Base-by-base conservation (phyloP, 2,888 invertebrate genomes). In the Malthinus seriepunctatus region DNA sequence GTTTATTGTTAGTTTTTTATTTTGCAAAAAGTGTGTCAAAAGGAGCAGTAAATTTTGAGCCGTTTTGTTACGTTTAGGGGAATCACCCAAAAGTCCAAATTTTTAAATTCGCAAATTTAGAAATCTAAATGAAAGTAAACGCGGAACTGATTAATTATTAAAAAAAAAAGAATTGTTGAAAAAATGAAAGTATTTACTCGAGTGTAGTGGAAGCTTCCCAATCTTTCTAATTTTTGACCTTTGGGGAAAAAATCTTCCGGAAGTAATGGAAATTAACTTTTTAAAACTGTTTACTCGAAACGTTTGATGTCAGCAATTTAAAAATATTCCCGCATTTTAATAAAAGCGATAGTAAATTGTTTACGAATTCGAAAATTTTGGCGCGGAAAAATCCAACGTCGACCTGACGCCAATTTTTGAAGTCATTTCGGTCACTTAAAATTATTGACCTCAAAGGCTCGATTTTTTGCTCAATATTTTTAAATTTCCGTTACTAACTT, bases 401-500 rank as follows among this genome's bases (percentile, higher is more conserved):
- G 3, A 23, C 23, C 23, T 23, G 23, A 23, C 23, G 5, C 2
- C 23, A 23, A 23, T 23, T 23, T 23, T 23, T 3, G 5, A 23
- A 23, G 3, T 2, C 23, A 3, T 23, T 23, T 23, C 23, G 23
- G 23, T 23, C 23, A 23, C 5, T 5, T 23, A 23, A 23, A 23
- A 23, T 65, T 67, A 35, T 10, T 11, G 35, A 10, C 11, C 35
- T 10, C 35, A 3, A 35, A 33, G 3, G 3, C 35, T n/a, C 3
- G 3, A n/a, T 6, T 35, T 11, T 35, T 35, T 11, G 35, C 35
- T n/a, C 23, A 42, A 42, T 6, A 10, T 11, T 35, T n/a, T 35
- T 12, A 9, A 11, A 35, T 50, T 56, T 56, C 56, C 56, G 56
- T 56, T 46, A 46, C 4, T 12, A 9, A 51, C n/a, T 10, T 12